Evolutionary conservation across 2,113 vertebrate genomes (phyloP), one percentile per base, ranked within the genome.

Genomic region (Ibidorhyncha struthersii): DNA sequence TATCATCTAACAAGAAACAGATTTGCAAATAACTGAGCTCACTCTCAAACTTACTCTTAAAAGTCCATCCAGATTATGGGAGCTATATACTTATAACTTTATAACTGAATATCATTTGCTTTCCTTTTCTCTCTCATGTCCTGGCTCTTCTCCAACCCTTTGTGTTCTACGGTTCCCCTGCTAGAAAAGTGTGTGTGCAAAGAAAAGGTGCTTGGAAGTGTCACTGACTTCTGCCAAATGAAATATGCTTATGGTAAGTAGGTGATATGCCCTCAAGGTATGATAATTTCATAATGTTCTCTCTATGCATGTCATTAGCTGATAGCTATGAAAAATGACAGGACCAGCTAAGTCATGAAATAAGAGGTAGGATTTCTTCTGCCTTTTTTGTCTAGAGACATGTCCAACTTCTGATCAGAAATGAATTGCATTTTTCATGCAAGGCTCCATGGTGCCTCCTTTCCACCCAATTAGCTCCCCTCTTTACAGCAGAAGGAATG

Each of bases 121-220:
- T 86, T 83, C 30, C 49, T 96, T 78, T 78, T 80, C 65, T 86
- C 53, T 86, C 61, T 90, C 63, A 29, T 25, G 53, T 63, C 40
- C 45, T 90, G 90, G 77, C 59, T 81, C 32, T 83, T 74, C 86
- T 94, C 81, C 82, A 90, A 96, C 40, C 20, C 66, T 59, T 77
- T 88, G 34, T 71, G 27, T 61, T 91, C 52, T 96, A 29, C 4
- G 83, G 58, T 92, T 94, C 25, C 21, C 50, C 50, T 74, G 43
- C 82, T 97, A 99, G 99, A 98, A 74, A 99, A 99, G 93, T 99
- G 99, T 95, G 98, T 97, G 90, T 99, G 99, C 96, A 99, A 99
- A 93, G 98, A 99, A 94, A 99, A 97, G 90, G 98, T 97, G 82
- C 97, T 99, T 34, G 98, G 98, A 92, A 98, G 98, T 0, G 93